Conservation (phyloP, 2,797 vertebrate genomes). For the Bradypus variegatus region DNA sequence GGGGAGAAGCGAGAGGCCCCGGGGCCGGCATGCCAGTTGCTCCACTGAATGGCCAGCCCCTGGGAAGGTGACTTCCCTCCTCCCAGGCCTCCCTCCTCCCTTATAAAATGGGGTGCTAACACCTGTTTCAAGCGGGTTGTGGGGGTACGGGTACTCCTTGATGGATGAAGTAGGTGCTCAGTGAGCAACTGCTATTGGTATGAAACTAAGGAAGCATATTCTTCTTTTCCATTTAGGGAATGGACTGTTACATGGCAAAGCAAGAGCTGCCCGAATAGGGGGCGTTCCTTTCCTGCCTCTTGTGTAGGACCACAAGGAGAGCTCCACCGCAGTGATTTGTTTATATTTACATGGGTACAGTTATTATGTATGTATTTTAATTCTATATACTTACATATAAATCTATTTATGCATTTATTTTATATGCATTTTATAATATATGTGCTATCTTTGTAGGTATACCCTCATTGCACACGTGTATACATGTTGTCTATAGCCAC, state of each 20-base stretch:
- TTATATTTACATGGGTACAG: no score
- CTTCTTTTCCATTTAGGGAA: not conserved
- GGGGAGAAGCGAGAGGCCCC: rapidly evolving
- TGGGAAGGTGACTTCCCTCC: rapidly evolving
- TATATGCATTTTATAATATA: not conserved
- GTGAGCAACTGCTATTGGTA: not conserved
- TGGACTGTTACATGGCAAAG: not conserved
- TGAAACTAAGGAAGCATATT: not conserved
- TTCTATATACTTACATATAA: not conserved
- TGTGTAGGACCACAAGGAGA: not conserved
- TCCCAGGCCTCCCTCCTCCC: not conserved
- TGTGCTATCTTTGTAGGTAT: not conserved
- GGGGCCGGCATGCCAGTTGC: rapidly evolving
- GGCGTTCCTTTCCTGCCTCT: not conserved
- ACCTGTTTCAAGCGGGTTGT: not conserved
- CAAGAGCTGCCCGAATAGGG: not conserved
- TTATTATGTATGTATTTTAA: not conserved
- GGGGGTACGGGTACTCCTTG: not conserved
- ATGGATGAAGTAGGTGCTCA: not conserved
- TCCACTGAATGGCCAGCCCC: not conserved
- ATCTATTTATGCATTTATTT: not conserved
- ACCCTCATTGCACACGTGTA: rapidly evolving
- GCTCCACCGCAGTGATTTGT: rapidly evolving
- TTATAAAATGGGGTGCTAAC: not conserved
- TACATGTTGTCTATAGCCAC: not conserved